Evolutionary conservation across 1,140 invertebrate genomes (phyloP), one percentile per base, ranked within the genome.

Genomic region (Hestina assimilis): DNA sequence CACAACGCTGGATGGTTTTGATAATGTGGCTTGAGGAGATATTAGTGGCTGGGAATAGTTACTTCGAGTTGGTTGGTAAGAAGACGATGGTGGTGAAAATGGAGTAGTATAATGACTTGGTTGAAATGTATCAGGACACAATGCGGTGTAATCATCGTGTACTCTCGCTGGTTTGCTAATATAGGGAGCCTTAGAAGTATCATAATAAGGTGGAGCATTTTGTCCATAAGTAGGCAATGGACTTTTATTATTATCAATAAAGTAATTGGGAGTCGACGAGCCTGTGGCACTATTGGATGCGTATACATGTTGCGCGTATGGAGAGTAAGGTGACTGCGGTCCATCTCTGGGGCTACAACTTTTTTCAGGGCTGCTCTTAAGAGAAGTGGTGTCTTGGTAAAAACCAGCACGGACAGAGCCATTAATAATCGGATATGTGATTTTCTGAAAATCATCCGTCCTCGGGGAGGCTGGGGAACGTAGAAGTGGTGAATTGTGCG

Each of bases 341-440:
- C 89, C 91, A 60, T 92, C 92, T 2, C 91, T 82, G 4, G 92
- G 92, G 71, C 92, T 93, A 69, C 92, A 93, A 63, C 92, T 93
- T 72, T 93, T 94, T 50, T 94, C 93, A 1, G 93, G 93, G 63
- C 92, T 93, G 62, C 92, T 93, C 82, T 93, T 93, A 1, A 92
- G 91, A 40, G 92, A 92, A 15, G 92, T 92, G 0, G 93, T 94
- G 60, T 95, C 94, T 81, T 95, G 93, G 77, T 95, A 95, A 71
- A 95, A 95, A 2, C 93, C 93, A 26, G 94, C 93, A 56, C 93
- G 90, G 2, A 95, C 92, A 12, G 93, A 91, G 1, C 93, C 93
- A 77, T 93, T 94, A 12, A 93, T 89, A 4, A 93, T 92, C 0
- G 93, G 91, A 35, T 92, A 92, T 1, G 91, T 89, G 58, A 91